phyloP scores from a whole-genome alignment of 2,888 invertebrate species.

The Lingula anatina region DNA sequence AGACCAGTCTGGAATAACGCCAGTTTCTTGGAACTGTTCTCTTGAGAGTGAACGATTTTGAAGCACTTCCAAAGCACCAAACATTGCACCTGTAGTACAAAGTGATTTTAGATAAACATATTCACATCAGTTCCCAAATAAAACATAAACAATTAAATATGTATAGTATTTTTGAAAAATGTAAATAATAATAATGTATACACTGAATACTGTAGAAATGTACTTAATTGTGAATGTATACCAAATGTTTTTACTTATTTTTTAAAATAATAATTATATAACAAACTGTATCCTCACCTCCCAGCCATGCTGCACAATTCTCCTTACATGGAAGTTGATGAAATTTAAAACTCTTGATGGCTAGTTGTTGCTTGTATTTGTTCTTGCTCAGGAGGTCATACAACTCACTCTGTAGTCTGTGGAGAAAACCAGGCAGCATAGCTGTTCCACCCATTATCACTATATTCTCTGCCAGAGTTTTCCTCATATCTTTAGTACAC shows the following conservation, averaged over 20 bases:
- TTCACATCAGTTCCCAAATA: not conserved
- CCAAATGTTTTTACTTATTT: not conserved
- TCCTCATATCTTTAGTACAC: constrained; percentile 79
- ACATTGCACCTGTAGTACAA: constrained; percentile 62
- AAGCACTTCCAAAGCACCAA: constrained; percentile 71
- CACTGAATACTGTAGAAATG: not conserved
- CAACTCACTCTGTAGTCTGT: constrained; percentile 75
- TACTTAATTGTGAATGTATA: constrained; percentile 1
- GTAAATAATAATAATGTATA: not conserved
- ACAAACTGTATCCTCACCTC: constrained; percentile 57
- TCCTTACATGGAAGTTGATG: constrained; percentile 74
- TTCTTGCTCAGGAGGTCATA: constrained; percentile 60
- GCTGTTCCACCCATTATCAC: constrained; percentile 82
- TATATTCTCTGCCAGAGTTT: constrained; percentile 73
- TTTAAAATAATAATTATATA: not conserved
- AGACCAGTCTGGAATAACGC: constrained; percentile 73
- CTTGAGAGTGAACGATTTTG: constrained; percentile 67
- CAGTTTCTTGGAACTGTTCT: constrained; percentile 63
- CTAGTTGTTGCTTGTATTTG: constrained; percentile 57
- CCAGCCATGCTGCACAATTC: constrained; percentile 83
- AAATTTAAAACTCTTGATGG: constrained; percentile 69
- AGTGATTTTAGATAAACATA: not conserved
- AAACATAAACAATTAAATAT: not conserved
- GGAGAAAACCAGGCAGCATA: constrained; percentile 75
- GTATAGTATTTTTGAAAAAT: not conserved